Base-by-base conservation (phyloP, 2,797 vertebrate species). In the Melanotaenia parkinsoni region DNA sequence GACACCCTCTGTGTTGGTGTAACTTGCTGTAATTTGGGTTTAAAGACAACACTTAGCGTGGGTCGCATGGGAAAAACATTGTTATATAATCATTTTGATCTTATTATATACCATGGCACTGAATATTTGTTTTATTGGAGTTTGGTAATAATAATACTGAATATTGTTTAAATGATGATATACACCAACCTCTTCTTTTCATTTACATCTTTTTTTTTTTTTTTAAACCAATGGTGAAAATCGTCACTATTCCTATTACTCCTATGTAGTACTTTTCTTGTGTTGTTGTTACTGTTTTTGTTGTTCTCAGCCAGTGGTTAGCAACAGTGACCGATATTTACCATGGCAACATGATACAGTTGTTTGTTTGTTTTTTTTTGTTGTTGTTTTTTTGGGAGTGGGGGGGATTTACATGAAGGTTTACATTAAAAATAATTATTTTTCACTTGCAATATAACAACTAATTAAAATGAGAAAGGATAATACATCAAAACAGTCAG, bases 21-120 rank as follows among this genome's bases (percentile, higher is more conserved):
- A 67, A 79, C 60, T 22, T 66, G 35, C 43, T n/a, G 24, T 71
- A 59, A 70, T 82, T 71, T 73, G 35, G 20, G 35, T 74, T 79
- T 53, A 58, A 60, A 71, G 45, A 56, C 33, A 40, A 77, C 80
- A 35, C 59, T 70, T 67, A 33, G 51, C 37, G 76, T 79, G 67
- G 64, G 70, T 62, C 54, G 63, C 18, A 60, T 50, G 67, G 54
- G 43, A 45, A 20, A 33, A 69, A 57, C n/a, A 7, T n/a, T 37
- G 30, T 72, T 74, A 30, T 28, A 28, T 12, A 85, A 84, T 32
- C 33, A n/a, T 4, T 11, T 35, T 20, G 20, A 37, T 73, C 59
- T 77, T 56, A 77, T 79, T 69, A 10, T 76, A 60, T 28, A n/a
- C 71, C 61, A 51, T 54, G 7, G 50, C 60, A 20, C 3, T 32